A percentile compares a stretch with the other conserved stretches of the same genome.
phyloP scores from a whole-genome alignment of 1,140 invertebrate genomes.

The Heliothis virescens region DNA sequence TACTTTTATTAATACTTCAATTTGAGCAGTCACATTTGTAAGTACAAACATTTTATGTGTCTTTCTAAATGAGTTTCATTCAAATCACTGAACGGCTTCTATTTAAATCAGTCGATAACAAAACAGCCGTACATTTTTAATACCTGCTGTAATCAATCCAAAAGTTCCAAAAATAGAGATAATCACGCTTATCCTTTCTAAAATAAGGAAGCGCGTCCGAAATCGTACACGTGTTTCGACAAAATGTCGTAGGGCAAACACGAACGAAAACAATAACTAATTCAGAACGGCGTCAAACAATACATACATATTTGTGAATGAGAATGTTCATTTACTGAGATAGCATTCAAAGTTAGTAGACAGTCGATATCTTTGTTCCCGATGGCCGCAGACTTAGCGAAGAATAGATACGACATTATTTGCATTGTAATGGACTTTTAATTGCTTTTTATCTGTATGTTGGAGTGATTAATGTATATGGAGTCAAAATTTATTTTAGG shows the following conservation, averaged over 20 bases:
- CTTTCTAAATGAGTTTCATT: no score
- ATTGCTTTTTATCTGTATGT: not conserved
- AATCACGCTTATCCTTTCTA: no score
- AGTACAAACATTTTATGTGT: no score
- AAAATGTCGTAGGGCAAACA: constrained; percentile 22
- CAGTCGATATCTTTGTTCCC: constrained; percentile 75
- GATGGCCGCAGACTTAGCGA: constrained; percentile 49
- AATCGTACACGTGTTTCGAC: not conserved
- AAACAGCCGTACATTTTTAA: no score
- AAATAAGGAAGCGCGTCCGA: no score
- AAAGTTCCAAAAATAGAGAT: no score
- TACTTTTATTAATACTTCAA: no score
- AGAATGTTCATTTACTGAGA: constrained; percentile 75
- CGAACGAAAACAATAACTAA: constrained; percentile 23
- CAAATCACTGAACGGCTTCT: no score
- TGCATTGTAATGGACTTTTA: constrained; percentile 35
- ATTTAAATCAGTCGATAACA: no score
- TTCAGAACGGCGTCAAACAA: constrained; percentile 47
- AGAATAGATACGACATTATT: constrained; percentile 47
- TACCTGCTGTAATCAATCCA: no score
- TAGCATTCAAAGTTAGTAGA: constrained; percentile 75
- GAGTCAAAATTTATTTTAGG: not conserved
- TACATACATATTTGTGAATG: constrained; percentile 60
- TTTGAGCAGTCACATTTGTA: no score
- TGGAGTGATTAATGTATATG: not conserved